Conservation (phyloP, 1,140 invertebrate species). For the Mercenaria mercenaria region DNA sequence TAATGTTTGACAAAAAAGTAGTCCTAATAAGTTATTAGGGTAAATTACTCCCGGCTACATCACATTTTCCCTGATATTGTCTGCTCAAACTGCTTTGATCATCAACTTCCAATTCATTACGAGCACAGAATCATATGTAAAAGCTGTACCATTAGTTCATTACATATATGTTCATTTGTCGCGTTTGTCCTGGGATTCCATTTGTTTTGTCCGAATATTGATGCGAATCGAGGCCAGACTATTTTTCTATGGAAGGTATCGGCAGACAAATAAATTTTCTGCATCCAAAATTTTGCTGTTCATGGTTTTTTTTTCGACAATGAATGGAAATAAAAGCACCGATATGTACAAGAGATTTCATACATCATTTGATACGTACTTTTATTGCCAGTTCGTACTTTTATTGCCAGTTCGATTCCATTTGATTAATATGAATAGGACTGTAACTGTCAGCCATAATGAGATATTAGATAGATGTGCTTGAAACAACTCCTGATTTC, state of each 20-base stretch:
- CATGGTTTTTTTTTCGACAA: neutral
- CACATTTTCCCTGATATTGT: neutral
- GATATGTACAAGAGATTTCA: neutral
- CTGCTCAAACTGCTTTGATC: neutral
- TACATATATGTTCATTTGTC: conserved; percentile 33
- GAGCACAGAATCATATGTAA: neutral
- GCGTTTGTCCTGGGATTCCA: conserved; percentile 16
- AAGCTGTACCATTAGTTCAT: conserved; percentile 10
- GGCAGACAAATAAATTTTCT: neutral
- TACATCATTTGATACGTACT: neutral
- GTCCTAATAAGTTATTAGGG: neutral
- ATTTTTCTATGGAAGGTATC: neutral
- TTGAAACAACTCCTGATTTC: neutral
- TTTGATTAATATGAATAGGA: neutral
- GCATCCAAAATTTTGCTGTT: neutral
- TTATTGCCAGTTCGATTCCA: neutral
- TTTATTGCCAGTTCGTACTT: neutral
- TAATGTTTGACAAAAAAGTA: conserved; percentile 8
- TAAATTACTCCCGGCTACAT: neutral
- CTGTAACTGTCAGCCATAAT: neutral
- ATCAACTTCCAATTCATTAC: conserved; percentile 31
- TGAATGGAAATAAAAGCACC: neutral
- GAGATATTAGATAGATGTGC: neutral
- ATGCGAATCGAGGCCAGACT: neutral
- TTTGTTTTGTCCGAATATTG: conserved; percentile 33